Conservation (phyloP, 2,888 invertebrate species). For the Sphecodes monilicornis region DNA sequence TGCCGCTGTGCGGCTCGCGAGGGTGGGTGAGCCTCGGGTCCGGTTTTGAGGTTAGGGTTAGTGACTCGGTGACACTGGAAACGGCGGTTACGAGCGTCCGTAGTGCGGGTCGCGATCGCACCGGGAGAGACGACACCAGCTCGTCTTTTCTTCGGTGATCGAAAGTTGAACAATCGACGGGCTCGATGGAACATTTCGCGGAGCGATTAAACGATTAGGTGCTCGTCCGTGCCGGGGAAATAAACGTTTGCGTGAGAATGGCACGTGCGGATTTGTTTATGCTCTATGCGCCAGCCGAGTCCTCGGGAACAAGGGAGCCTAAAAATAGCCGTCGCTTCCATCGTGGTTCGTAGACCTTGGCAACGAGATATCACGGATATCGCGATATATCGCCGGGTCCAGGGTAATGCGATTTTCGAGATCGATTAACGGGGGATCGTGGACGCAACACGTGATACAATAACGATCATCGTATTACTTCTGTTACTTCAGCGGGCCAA, state of each 20-base stretch:
- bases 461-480: conserved; percentile 39
- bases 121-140: conserved; percentile 20
- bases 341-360: conserved; percentile 57
- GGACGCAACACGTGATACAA: conserved; percentile 65
- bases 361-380: conserved; percentile 32
- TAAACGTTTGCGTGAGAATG: conserved; percentile 20
- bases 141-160: conserved; percentile 11
- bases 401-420: conserved; percentile 3
- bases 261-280: conserved; percentile 59
- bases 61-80: conserved; percentile 76
- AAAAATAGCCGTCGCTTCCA: conserved; percentile 57
- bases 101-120: conserved; percentile 47
- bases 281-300: conserved; percentile 29
- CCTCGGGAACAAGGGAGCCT: conserved; percentile 44
- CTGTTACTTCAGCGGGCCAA: not conserved
- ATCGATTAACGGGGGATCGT: conserved; percentile 47
- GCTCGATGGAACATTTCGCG: not conserved
- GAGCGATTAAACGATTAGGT: no score
- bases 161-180: not conserved
- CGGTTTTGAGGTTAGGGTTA: conserved; percentile 79
- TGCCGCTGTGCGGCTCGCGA: conserved; percentile 55
- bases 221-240: not conserved
- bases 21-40: conserved; percentile 63
- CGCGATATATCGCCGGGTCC: conserved; percentile 6
- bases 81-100: conserved; percentile 56